Percentiles rank a stretch among this genome's conserved stretches.
Evolutionary conservation across 2,797 vertebrate genomes (phyloP).

Genomic region (Oreochromis mossambicus): DNA sequence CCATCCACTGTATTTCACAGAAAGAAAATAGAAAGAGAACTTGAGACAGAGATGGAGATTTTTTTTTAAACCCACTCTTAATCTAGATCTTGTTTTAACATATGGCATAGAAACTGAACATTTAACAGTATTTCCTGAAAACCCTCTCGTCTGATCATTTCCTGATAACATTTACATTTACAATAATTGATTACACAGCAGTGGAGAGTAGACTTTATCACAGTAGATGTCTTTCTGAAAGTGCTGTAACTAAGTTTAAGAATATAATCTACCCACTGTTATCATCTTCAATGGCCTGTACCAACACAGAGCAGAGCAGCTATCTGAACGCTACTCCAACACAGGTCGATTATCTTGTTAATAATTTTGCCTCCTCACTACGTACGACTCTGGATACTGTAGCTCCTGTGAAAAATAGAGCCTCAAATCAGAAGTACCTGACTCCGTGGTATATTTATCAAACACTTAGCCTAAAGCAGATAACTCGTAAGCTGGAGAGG

Average conservation of each 20-base stretch:
- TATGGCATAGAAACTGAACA: background rate
- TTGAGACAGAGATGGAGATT: background rate
- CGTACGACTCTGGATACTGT: fast-evolving
- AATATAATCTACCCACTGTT: background rate
- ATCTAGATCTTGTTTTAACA: background rate
- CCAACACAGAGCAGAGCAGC: background rate
- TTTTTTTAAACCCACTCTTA: background rate
- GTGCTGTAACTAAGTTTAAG: background rate
- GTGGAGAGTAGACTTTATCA: fast-evolving
- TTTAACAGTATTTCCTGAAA: too few species aligned
- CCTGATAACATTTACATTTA: too few species aligned
- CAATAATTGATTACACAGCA: background rate
- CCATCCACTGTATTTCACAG: background rate
- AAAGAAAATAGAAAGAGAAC: background rate
- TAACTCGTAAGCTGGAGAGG: too few species aligned
- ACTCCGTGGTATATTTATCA: background rate
- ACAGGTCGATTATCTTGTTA: background rate
- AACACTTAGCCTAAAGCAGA: background rate
- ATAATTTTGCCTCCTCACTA: background rate
- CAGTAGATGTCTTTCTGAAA: fast-evolving
- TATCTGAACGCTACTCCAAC: fast-evolving
- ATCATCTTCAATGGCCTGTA: background rate
- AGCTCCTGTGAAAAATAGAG: background rate
- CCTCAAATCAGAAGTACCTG: background rate
- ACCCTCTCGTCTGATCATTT: too few species aligned